Conservation (phyloP, 2,113 vertebrate genomes). For the Pampusana beccarii region DNA sequence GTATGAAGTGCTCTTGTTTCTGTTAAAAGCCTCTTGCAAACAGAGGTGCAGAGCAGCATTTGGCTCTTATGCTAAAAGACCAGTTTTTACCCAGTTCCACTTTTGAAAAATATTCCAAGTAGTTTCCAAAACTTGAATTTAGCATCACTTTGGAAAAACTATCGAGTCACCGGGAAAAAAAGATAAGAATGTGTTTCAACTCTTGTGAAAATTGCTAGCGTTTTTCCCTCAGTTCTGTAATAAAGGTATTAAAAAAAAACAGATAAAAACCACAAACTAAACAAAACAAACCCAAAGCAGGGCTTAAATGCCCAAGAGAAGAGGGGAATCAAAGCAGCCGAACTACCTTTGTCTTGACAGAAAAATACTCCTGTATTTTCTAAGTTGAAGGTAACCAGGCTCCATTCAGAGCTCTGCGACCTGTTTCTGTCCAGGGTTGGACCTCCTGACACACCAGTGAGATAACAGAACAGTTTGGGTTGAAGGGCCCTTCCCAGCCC, state of each 20-base stretch:
- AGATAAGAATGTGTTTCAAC: accelerated
- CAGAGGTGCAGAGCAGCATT: not conserved
- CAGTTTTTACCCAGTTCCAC: not conserved
- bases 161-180: not conserved
- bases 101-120: not conserved
- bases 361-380: not conserved
- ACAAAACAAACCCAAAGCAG: not conserved
- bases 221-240: not conserved
- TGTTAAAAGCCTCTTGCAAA: not conserved
- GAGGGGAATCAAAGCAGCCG: not conserved
- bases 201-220: not conserved
- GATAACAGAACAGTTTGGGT: not conserved
- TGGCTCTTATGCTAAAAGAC: not conserved
- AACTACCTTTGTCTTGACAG: not conserved
- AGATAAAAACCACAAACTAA: not conserved
- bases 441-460: not conserved
- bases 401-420: not conserved
- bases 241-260: not conserved
- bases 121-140: not conserved
- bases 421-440: not conserved
- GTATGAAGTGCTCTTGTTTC: not conserved
- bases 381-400: not conserved
- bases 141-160: not conserved
- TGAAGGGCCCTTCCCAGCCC: too few species aligned
- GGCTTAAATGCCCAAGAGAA: not conserved